Evolutionary conservation across 1,140 invertebrate genomes (phyloP).

Genomic region (Drosophila burlai): DNA sequence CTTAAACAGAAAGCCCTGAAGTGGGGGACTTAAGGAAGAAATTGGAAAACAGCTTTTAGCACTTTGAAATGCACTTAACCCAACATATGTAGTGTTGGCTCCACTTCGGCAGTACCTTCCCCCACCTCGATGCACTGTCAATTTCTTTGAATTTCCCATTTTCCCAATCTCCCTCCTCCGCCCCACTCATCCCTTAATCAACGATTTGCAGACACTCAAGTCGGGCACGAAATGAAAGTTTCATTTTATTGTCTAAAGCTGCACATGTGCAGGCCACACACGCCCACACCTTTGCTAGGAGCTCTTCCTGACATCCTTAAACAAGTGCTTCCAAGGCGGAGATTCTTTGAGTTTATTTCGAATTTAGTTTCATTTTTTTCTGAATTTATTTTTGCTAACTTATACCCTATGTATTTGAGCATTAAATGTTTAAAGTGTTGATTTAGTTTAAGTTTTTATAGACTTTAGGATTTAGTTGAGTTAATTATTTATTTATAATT

Average conservation of each 20-base stretch:
- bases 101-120: not conserved
- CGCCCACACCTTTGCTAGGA: not conserved
- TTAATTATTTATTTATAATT: too few relatives aligned
- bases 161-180: not conserved
- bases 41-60: slow-evolving; percentile 1
- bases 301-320: not conserved
- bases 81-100: slow-evolving; percentile 1
- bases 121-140: slow-evolving; percentile 24
- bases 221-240: slow-evolving; percentile 32
- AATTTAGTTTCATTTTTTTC: not conserved
- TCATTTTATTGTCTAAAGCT: slow-evolving; percentile 38
- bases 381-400: not conserved
- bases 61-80: slow-evolving; percentile 11
- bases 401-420: not conserved
- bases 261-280: slow-evolving; percentile 20
- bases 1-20: not conserved
- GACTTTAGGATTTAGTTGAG: not conserved
- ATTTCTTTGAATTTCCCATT: slow-evolving; percentile 17
- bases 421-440: not conserved
- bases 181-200: slow-evolving; percentile 21
- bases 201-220: slow-evolving; percentile 39
- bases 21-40: not conserved
- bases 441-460: not conserved
- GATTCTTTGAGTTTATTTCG: slow-evolving; percentile 16
- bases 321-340: not conserved